Base-by-base conservation (phyloP, 2,888 invertebrate genomes). In the Megalurothrips usitatus region DNA sequence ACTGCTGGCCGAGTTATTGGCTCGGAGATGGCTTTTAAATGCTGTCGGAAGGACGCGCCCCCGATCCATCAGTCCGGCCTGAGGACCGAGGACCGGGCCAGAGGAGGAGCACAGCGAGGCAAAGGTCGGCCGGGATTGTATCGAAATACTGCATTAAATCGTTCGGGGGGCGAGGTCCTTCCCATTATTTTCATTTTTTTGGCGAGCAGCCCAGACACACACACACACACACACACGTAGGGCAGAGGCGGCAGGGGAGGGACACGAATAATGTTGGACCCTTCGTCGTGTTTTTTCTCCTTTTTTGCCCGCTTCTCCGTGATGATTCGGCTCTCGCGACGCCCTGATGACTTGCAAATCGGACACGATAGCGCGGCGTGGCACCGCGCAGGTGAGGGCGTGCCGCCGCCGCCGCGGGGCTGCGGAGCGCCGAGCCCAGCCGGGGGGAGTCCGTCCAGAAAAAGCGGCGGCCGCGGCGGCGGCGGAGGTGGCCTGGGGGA, bases 281-380 rank as follows among this genome's bases (percentile, higher is more conserved):
- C 34, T 43, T 6, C 3, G 34, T 43, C 34, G n/a, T n/a, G 52
- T 52, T 52, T 52, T 52, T 52, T 52, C 58, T n/a, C 17, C 11
- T 58, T n/a, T 58, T 58, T 58, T n/a, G 11, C 14, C 58, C 58
- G 6, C 19, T 17, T 6, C 14, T 6, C 58, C 14, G 58, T 19
- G 52, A 12, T 52, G 52, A 12, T 52, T 19, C 52, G 52, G 52
- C 52, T 17, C 52, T 19, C 12, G 17, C 4, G 58, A 17, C 58
- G 17, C 58, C 58, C 58, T 58, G 58, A 58, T 58, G 58, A 58
- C 58, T 58, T 58, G 58, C 58, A 58, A 58, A 58, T 58, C 58
- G 34, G 34, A 43, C 34, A 43, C 34, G 34, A 43, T 43, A 43
- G 34, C 34, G 34, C 6, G 34, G 34, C 34, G 34, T 43, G 6